Evolutionary conservation across 2,113 vertebrate species (phyloP), one percentile per base, ranked within the genome.

Genomic region (Archocentrus centrarchus): DNA sequence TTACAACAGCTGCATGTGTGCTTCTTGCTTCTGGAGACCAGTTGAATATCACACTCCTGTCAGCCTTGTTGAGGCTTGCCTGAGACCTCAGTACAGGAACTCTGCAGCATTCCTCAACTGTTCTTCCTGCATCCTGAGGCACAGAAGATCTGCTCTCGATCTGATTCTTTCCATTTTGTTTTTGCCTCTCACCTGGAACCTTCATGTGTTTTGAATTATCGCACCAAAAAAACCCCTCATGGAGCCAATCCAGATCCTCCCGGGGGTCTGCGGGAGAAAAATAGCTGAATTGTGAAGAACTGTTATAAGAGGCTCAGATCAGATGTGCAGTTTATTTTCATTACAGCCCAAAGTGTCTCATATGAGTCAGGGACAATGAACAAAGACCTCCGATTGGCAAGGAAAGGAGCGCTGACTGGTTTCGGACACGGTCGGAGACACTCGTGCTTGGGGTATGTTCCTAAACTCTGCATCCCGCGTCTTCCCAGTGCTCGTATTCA

Each of bases 361-460:
- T 60, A 11, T 66, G 82, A 89, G 61, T 86, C 64, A 50, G 62
- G 84, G 22, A 94, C 83, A 57, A 95, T 94, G 94, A 95, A 90
- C 89, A 95, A 94, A 89, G 94, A 96, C 30, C 44, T 60, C 39
- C 87, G 94, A 15, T 27, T 88, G 53, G 55, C 77, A 15, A 90
- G 93, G 59, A 95, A 92, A 87, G 91, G 78, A 60, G 59, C 30
- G 7, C 68, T 79, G 15, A 79, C 91, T 78, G 89, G 89, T 53
- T 93, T 90, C 7, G 92, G 94, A 77, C 89, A 93, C 11, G 87
- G 90, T 61, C 90, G 94, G 75, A 94, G 95, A 50, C 95, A 95
- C 89, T 96, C 95, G 60, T 95, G 94, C 30, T 89, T 94, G 86
- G 94, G 95, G 95, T 96, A 96, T 44, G 94, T 95, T 83, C 5